Evolutionary conservation across 2,797 vertebrate genomes (phyloP).

Genomic region (Hipposideros larvatus): DNA sequence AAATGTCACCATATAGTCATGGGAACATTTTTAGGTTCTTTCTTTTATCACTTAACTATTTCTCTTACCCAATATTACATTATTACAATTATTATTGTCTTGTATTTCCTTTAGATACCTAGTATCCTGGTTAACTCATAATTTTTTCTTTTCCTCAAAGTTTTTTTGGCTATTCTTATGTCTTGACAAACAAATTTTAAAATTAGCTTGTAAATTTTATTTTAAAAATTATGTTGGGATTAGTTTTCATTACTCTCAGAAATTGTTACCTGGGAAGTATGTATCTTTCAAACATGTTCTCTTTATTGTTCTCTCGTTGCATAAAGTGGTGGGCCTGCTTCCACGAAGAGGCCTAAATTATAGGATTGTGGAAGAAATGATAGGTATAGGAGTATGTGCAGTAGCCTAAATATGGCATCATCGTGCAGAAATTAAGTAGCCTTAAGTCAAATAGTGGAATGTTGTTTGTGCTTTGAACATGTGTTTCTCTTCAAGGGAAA

Average conservation of each 20-base stretch:
- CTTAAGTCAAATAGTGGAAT: constrained; percentile 66
- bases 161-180: not conserved
- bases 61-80: not conserved
- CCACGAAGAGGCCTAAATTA: not conserved
- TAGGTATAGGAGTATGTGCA: constrained; percentile 15
- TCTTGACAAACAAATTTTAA: constrained; percentile 46
- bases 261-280: constrained; percentile 21
- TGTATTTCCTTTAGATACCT: not conserved
- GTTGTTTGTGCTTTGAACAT: constrained; percentile 79
- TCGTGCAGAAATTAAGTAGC: constrained; percentile 71
- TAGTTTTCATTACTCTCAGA: constrained; percentile 31
- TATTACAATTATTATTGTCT: constrained; percentile 1
- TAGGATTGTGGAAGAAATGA: constrained; percentile 35
- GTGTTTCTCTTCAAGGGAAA: constrained; percentile 77
- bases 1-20: not conserved
- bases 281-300: not conserved
- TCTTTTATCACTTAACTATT: not conserved
- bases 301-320: constrained; percentile 3
- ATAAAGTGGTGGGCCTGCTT: not conserved
- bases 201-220: constrained; percentile 53
- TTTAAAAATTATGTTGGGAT: not conserved
- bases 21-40: not conserved
- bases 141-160: not conserved
- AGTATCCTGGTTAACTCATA: not conserved
- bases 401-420: constrained; percentile 61